Evolutionary conservation across 2,888 invertebrate genomes (phyloP), one percentile per base, ranked within the genome.

Genomic region (Erebia ligea): DNA sequence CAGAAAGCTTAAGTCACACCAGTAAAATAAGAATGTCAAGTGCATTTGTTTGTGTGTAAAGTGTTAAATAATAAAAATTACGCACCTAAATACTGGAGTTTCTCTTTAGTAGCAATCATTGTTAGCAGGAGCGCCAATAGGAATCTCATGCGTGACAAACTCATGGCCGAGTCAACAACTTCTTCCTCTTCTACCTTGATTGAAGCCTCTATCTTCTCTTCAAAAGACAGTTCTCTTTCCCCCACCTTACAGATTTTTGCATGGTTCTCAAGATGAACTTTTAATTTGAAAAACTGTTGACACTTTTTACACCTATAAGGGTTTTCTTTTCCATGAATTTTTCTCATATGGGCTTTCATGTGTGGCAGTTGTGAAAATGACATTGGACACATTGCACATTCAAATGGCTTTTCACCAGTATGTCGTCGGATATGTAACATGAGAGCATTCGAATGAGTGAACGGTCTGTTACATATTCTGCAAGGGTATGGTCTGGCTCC

Each of bases 291-390:
- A 84, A 96, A 97, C 62, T 94, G 92, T 45, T 95, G 93, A 85
- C 98, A 98, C 66, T 95, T 95, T 21, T 92, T 89, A 83, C 98
- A 98, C 82, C 96, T 95, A 82, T 97, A 98, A 0, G 97, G 96
- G 76, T 97, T 96, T 73, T 94, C 94, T 76, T 96, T 95, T 45
- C 96, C 96, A 84, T 98, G 98, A 68, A 98, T 97, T 80, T 96
- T 96, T 73, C 95, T 94, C 97, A 98, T 97, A 84, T 98, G 98
- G 73, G 97, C 97, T 87, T 98, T 98, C 87, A 98, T 95, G 82
- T 98, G 98, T 0, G 98, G 97, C 70, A 98, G 86, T 83, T 98
- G 98, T 0, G 97, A 96, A 85, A 97, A 97, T 1, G 95, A 95
- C 52, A 95, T 94, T 52, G 95, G 95, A 81, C 97, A 97, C 78